phyloP scores from a whole-genome alignment of 2,797 vertebrate genomes.

The Sebastiscus albofasciatus region DNA sequence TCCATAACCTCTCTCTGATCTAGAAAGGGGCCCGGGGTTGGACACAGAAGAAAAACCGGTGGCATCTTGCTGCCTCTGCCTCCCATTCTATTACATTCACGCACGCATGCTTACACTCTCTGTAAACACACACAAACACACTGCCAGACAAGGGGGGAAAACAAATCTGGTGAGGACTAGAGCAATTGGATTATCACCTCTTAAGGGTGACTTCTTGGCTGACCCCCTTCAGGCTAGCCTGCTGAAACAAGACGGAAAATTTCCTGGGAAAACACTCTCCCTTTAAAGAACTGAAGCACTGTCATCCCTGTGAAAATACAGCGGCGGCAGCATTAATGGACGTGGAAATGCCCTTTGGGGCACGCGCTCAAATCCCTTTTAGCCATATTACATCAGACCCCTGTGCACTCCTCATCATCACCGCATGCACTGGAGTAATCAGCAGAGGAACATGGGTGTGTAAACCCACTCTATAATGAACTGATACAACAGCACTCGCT shows the following conservation, averaged over 20 bases:
- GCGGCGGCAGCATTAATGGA: slow-evolving; percentile 76
- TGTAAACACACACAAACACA: slow-evolving; percentile 68
- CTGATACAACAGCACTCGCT: slow-evolving; percentile 48
- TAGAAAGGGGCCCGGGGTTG: slow-evolving; percentile 63
- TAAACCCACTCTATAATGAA: slow-evolving; percentile 67
- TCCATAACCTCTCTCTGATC: slow-evolving; percentile 78
- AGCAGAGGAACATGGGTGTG: slow-evolving; percentile 65
- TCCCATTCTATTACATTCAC: slow-evolving; percentile 59
- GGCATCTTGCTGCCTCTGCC: slow-evolving; percentile 68
- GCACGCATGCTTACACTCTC: slow-evolving; percentile 64
- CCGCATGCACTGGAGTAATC: slow-evolving; percentile 66
- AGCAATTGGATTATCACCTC: slow-evolving; percentile 88
- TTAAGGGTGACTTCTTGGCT: slow-evolving; percentile 84
- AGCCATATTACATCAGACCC: slow-evolving; percentile 83
- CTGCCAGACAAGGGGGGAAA: slow-evolving; percentile 69
- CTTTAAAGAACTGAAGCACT: slow-evolving; percentile 72
- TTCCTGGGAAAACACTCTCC: slow-evolving; percentile 76
- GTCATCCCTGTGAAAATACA: slow-evolving; percentile 75
- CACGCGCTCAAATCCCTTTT: slow-evolving; percentile 82
- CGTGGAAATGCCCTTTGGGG: slow-evolving; percentile 71
- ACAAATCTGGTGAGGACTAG: slow-evolving; percentile 80
- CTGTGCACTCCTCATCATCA: slow-evolving; percentile 69
- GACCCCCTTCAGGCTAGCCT: slow-evolving; percentile 81
- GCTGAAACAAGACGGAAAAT: slow-evolving; percentile 82
- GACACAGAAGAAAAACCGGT: slow-evolving; percentile 64